These are phyloP conservation scores for Punctoribates punctum DNA, from an alignment of 2,888 invertebrate species.

Conservation along the genomic window DNA sequence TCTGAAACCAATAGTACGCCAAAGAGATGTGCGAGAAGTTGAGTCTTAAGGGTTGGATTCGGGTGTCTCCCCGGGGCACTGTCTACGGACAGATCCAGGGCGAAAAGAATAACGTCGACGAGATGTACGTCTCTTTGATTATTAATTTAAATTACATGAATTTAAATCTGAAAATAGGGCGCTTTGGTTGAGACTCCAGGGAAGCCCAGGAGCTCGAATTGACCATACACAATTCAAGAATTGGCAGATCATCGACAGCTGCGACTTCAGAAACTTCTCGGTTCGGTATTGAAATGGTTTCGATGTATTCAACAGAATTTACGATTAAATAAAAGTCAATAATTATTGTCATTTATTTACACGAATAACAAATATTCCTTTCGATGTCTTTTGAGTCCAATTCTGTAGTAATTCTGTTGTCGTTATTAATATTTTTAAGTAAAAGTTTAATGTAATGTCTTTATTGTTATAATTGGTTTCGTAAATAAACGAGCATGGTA, in stretches of 20 bases:
- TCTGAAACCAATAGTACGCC: conserved; percentile 62
- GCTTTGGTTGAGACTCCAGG: conserved; percentile 51
- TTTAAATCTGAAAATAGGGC: conserved; percentile 50
- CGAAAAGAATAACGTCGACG: conserved; percentile 68
- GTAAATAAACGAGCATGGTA: no score
- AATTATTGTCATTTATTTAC: background rate
- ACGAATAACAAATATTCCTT: background rate
- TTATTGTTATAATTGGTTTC: no score
- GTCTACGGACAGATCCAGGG: conserved; percentile 88
- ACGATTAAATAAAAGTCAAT: background rate
- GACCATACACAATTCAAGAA: conserved; percentile 50
- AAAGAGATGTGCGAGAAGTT: conserved; percentile 63
- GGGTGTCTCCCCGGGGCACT: conserved; percentile 75
- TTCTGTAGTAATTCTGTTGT: background rate
- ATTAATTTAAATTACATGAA: conserved; percentile 9
- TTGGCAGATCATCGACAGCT: conserved; percentile 68
- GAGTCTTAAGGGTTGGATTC: conserved; percentile 82
- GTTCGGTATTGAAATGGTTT: conserved; percentile 66
- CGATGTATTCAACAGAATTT: conserved; percentile 6
- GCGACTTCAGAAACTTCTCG: conserved; percentile 69
- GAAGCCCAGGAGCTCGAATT: conserved; percentile 52
- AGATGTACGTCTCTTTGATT: conserved; percentile 73
- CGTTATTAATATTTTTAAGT: background rate
- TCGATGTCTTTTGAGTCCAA: background rate
- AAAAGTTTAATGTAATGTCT: no score